Base-by-base conservation (phyloP, 2,888 invertebrate genomes). In the Cepaea hortensis region DNA sequence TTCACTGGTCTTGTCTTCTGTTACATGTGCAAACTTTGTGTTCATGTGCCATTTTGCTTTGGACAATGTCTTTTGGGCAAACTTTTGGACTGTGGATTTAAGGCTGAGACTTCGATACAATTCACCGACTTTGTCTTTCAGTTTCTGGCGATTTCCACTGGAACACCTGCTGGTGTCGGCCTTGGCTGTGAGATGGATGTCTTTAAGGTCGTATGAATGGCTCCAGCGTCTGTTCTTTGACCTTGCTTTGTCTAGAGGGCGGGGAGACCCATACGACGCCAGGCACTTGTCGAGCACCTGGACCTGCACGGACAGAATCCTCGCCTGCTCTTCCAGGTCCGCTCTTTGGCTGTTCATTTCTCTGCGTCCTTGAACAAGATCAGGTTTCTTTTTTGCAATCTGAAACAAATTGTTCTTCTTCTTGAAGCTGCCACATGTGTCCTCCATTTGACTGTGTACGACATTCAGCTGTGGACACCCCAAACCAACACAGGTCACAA, bases 71-170 rank as follows among this genome's bases (percentile, higher is more conserved):
- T 89, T 90, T 85, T 91, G 90, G 15, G 91, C 91, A 84, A 91
- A 89, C 85, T 91, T 91, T 85, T 92, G 91, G 85, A 92, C 88
- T 62, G 90, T 91, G 68, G 88, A 85, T 87, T 91, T 91, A 11
- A 92, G 83, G 84, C 90, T 90, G 77, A 88, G 90, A 81, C 86
- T 88, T n/a, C 88, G 62, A 23, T 65, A 62, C 4, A 88, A 76
- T 9, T 80, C 85, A 61, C 62, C 73, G 6, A 76, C 79, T 35
- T 84, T 85, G 18, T 61, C 50, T 23, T 79, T 84, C 1, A 23
- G 46, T 61, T 55, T 20, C 50, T 62, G 46, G 55, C 55, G 50
- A 50, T 81, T 73, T 0, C n/a, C 18, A 70, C 70, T 65, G 18
- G 15, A 11, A 13, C 75, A 46, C 18, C 82, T 23, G 0, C 61